Percentiles rank a stretch among this genome's conserved stretches.
Evolutionary conservation across 1,140 invertebrate species (phyloP).

Genomic region (Diprion similis): DNA sequence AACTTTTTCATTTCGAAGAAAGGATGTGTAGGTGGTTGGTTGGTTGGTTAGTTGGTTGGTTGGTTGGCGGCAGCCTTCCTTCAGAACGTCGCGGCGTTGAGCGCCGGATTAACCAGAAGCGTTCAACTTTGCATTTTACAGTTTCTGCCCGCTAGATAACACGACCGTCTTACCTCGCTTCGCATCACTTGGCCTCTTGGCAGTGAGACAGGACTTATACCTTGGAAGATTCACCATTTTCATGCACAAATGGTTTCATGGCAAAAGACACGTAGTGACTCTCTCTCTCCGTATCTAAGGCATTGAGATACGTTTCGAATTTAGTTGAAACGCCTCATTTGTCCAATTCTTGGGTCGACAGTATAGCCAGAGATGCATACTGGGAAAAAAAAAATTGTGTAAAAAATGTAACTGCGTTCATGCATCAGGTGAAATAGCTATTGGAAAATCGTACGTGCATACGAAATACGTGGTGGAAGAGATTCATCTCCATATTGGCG

Average conservation of each 20-base stretch:
- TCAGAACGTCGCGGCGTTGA: not conserved
- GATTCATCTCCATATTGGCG: constrained; percentile 4
- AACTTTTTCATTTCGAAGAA: constrained; percentile 1
- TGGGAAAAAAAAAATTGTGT: too few relatives aligned
- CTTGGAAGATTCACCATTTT: not conserved
- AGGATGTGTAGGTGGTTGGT: not conserved
- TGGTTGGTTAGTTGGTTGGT: not conserved
- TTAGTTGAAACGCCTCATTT: not conserved
- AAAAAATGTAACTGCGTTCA: too few relatives aligned
- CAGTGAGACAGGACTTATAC: not conserved
- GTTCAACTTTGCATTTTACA: constrained; percentile 8
- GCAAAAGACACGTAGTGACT: not conserved
- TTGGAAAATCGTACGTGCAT: constrained; percentile 7
- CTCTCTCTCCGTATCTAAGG: too few relatives aligned
- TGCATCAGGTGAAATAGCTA: not conserved
- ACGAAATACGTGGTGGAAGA: not conserved
- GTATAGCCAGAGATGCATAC: not conserved
- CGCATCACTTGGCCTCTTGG: too few relatives aligned
- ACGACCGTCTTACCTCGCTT: not conserved
- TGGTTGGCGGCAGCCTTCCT: not conserved
- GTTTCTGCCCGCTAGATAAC: not conserved
- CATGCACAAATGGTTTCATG: not conserved
- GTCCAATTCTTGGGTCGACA: not conserved
- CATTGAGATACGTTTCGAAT: not conserved
- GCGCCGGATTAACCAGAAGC: constrained; percentile 1